Evolutionary conservation across 2,888 invertebrate species (phyloP), one percentile per base, ranked within the genome.

Genomic region (Aradus depressus): DNA sequence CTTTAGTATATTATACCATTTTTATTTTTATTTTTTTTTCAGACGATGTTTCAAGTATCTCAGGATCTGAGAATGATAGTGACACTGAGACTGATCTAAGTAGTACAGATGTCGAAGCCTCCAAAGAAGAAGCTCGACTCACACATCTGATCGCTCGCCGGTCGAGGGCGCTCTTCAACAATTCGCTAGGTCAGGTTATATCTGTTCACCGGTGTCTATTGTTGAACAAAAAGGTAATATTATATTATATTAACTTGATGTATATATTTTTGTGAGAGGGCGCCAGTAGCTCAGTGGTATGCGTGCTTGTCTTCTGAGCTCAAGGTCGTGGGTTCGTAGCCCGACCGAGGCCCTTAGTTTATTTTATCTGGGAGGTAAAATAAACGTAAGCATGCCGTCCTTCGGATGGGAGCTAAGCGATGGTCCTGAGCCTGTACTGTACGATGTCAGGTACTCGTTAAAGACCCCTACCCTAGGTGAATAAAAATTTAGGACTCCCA

Each of bases 121-220:
- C 52, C 3, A 53, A 50, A 44, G 63, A 66, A 3, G 64, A 64
- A 28, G 55, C 59, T 21, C 51, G 52, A 14, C 60, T 62, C 61
- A 16, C 60, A 59, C 3, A 62, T 61, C 22, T 68, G 18, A 53
- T 75, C 12, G 74, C 73, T 21, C 67, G 78, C n/a, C 80, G 81
- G 62, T 80, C 84, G 18, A 83, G 84, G 66, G 75, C 85, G 0
- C 85, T 82, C 65, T 79, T 86, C 61, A 77, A 78, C 59, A 85
- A 82, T 62, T 66, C 70, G 0, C 67, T 71, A 3, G 82, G 80
- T 0, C 73, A 80, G 60, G 77, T 86, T 52, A 75, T 87, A 62
- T 84, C 84, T 39, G 67, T 88, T 39, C 84, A 84, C 63, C 72
- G 82, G 61, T 82, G 83, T 63, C 68, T 88, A 49, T 65, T 87